Evolutionary conservation across 2,797 vertebrate species (phyloP).

Genomic region (Clamator glandarius): DNA sequence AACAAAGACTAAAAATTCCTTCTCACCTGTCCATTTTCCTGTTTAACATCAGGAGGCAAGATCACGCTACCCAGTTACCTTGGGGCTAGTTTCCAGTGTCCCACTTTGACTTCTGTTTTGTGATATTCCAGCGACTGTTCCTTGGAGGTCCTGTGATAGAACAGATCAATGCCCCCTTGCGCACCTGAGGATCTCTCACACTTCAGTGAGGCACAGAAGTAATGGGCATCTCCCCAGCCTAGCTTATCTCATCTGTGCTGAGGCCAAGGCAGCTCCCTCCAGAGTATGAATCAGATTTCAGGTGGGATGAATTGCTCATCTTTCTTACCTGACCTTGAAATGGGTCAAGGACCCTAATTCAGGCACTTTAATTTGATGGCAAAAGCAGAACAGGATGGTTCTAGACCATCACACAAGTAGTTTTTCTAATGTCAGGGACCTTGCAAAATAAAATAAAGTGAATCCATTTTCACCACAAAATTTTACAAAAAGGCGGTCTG

Average conservation of each 20-base stretch:
- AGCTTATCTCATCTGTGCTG: background rate
- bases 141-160: fast-evolving
- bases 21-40: background rate
- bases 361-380: background rate
- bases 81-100: background rate
- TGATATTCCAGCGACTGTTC: background rate
- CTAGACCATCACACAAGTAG: background rate
- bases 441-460: background rate
- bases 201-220: background rate
- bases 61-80: background rate
- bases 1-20: background rate
- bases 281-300: background rate
- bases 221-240: background rate
- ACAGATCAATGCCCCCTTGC: background rate
- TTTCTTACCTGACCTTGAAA: background rate
- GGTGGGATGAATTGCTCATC: background rate
- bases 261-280: background rate
- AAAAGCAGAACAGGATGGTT: background rate
- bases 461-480: background rate
- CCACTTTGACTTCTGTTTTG: background rate
- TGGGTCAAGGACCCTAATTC: background rate
- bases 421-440: background rate
- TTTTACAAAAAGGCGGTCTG: background rate
- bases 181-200: background rate
- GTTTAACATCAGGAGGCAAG: background rate